These are phyloP conservation scores for Chaetops frenatus DNA, from an alignment of 2,113 vertebrate species.

Conservation along the genomic window DNA sequence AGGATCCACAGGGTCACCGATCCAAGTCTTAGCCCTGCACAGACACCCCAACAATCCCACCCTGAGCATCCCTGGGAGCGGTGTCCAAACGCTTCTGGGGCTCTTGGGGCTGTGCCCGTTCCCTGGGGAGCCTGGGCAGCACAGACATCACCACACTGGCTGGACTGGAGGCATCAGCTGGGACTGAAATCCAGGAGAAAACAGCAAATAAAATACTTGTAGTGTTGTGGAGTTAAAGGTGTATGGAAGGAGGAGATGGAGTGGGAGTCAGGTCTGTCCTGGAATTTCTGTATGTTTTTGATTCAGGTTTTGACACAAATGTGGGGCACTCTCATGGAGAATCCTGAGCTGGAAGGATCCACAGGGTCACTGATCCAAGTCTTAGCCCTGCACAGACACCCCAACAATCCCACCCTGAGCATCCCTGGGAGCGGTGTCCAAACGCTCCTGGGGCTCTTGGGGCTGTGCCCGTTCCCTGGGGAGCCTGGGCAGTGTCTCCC, in stretches of 20 bases:
- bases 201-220: neutral
- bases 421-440: accelerated
- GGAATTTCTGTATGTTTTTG: neutral
- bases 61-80: accelerated
- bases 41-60: neutral
- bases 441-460: neutral
- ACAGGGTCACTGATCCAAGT: neutral
- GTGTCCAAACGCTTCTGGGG: accelerated
- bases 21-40: neutral
- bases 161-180: neutral
- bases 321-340: too few species aligned
- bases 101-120: neutral
- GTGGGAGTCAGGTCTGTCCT: too few species aligned
- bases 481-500: neutral
- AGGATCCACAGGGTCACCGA: neutral
- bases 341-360: neutral
- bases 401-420: neutral
- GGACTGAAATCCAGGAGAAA: neutral
- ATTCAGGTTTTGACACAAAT: neutral
- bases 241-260: neutral
- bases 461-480: neutral
- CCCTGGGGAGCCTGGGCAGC: neutral
- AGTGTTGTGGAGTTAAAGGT: neutral
- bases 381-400: neutral
- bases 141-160: too few species aligned